Evolutionary conservation across 1,140 invertebrate species (phyloP).

Genomic region (Drosophila grimshawi): DNA sequence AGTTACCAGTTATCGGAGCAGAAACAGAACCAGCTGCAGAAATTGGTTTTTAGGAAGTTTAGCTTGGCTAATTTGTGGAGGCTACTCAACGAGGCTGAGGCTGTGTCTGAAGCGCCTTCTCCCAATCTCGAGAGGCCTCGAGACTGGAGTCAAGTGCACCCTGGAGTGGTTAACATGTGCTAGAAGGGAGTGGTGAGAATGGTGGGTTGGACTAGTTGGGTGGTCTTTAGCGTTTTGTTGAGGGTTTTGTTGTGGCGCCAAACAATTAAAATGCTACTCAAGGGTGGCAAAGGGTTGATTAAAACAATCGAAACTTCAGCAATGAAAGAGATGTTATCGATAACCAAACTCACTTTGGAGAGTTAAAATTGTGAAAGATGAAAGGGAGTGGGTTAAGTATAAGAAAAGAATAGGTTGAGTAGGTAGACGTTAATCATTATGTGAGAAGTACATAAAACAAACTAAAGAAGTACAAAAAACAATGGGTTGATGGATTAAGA

Average conservation of each 20-base stretch:
- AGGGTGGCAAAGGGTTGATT: neutral
- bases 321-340: neutral
- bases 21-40: constrained; percentile 8
- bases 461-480: no score
- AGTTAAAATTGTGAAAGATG: neutral
- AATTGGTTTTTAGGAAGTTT: constrained; percentile 26
- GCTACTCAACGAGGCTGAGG: constrained; percentile 50
- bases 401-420: no score
- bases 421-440: no score
- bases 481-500: no score
- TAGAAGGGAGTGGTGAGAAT: neutral
- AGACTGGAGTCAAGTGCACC: constrained; percentile 41
- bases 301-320: neutral
- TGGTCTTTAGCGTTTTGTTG: constrained; percentile 8
- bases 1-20: constrained; percentile 7
- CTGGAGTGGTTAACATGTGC: constrained; percentile 39
- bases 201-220: constrained; percentile 13
- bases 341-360: neutral
- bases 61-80: constrained; percentile 64
- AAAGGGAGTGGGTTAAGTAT: no score
- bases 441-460: no score
- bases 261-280: constrained; percentile 9
- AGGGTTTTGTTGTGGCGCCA: constrained; percentile 42
- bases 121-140: constrained; percentile 52
- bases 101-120: constrained; percentile 27